These are phyloP conservation scores for Tetanocera ferruginea DNA, from an alignment of 2,888 invertebrate genomes.

Conservation along the genomic window DNA sequence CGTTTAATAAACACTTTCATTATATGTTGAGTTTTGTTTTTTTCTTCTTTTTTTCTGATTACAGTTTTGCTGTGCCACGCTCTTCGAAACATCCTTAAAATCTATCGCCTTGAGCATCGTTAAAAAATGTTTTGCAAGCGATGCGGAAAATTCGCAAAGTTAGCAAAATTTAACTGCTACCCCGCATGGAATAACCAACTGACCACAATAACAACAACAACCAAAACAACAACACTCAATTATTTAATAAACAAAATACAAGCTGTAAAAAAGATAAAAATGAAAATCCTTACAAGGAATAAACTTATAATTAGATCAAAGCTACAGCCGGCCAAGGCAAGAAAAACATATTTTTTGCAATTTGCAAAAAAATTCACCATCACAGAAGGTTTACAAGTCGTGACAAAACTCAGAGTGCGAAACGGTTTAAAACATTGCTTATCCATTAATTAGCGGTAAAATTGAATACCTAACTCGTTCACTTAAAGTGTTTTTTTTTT, in stretches of 20 bases:
- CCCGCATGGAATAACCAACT: slow-evolving; percentile 16
- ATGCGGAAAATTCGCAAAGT: slow-evolving; percentile 2
- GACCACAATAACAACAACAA: slow-evolving; percentile 12
- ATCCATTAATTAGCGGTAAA: slow-evolving; percentile 4
- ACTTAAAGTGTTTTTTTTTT: background rate
- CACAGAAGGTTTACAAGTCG: background rate
- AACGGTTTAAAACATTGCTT: background rate
- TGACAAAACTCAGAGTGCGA: no score
- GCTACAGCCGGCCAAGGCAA: background rate
- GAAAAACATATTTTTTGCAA: background rate
- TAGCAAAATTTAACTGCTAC: slow-evolving; percentile 11
- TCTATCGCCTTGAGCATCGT: background rate
- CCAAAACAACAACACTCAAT: background rate
- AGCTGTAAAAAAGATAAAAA: background rate
- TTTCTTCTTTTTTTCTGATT: background rate
- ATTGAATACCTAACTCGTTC: slow-evolving; percentile 16
- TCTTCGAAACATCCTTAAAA: background rate
- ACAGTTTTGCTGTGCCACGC: background rate
- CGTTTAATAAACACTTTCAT: no score
- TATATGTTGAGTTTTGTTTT: background rate
- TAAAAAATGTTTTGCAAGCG: slow-evolving; percentile 1
- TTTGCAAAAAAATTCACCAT: background rate
- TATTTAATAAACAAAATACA: background rate
- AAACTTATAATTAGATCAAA: slow-evolving; percentile 28
- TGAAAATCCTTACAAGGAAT: slow-evolving; percentile 14